Evolutionary conservation across 2,888 invertebrate genomes (phyloP).

Genomic region (Himalopsyche tibetana): DNA sequence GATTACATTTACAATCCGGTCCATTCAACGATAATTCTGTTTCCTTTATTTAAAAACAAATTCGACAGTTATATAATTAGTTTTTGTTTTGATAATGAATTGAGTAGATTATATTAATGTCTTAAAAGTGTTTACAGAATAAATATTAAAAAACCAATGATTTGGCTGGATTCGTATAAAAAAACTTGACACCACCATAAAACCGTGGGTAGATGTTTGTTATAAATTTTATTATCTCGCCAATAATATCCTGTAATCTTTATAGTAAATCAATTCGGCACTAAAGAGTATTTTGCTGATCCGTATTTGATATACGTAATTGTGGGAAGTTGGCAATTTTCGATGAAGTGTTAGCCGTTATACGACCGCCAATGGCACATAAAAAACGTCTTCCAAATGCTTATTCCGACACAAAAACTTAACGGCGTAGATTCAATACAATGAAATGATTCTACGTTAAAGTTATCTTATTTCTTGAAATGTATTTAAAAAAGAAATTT

Average conservation of each 20-base stretch:
- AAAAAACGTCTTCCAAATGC: slow-evolving; percentile 7
- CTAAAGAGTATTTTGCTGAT: slow-evolving; percentile 48
- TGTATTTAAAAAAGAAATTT: too few relatives aligned
- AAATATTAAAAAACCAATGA: not conserved
- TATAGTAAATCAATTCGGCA: slow-evolving; percentile 44
- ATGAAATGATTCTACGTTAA: slow-evolving; percentile 29
- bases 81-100: too few relatives aligned
- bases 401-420: not conserved
- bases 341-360: slow-evolving; percentile 39
- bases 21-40: too few relatives aligned
- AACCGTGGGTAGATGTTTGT: not conserved
- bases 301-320: slow-evolving; percentile 48
- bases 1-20: too few relatives aligned
- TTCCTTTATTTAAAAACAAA: too few relatives aligned
- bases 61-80: too few relatives aligned
- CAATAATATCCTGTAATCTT: slow-evolving; percentile 5
- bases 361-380: slow-evolving; percentile 41
- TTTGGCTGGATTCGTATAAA: not conserved
- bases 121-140: not conserved
- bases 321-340: slow-evolving; percentile 50
- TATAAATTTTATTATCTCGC: slow-evolving; percentile 7
- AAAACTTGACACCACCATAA: not conserved
- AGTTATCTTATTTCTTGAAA: slow-evolving; percentile 14
- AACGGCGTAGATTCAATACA: slow-evolving; percentile 33
- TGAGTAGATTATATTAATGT: too few relatives aligned